Evolutionary conservation across 2,888 invertebrate genomes (phyloP).

Genomic region (Seira musarum): DNA sequence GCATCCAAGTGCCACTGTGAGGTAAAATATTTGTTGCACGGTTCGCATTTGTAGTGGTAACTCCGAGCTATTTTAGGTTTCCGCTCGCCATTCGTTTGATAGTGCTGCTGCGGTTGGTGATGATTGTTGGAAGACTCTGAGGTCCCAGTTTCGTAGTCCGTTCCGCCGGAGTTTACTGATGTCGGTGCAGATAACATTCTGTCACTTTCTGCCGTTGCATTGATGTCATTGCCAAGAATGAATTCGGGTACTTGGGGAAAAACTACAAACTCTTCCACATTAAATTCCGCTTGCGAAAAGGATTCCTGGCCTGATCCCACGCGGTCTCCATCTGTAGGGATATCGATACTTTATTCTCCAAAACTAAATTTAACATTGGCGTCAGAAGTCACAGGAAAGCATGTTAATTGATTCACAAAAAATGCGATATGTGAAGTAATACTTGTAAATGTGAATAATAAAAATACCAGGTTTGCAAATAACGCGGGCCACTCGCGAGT

Average conservation of each 20-base stretch:
- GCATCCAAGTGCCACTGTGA: constrained; percentile 60
- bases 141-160: constrained; percentile 53
- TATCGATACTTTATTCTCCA: no score
- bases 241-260: constrained; percentile 62
- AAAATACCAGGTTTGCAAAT: constrained; percentile 54
- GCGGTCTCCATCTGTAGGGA: constrained; percentile 41
- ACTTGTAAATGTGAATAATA: no score
- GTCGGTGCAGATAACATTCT: constrained; percentile 54
- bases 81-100: constrained; percentile 50
- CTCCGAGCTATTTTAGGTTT: constrained; percentile 43
- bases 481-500: constrained; percentile 51
- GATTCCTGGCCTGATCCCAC: constrained; percentile 49
- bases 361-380: no score
- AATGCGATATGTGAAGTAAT: constrained; percentile 29
- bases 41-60: constrained; percentile 55
- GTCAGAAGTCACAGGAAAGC: no score
- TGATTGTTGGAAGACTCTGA: constrained; percentile 54
- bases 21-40: constrained; percentile 58
- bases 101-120: constrained; percentile 20
- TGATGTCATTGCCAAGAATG: constrained; percentile 54
- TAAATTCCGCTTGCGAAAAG: constrained; percentile 57
- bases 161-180: constrained; percentile 53
- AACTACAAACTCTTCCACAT: constrained; percentile 61
- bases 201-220: constrained; percentile 48
- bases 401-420: no score